Percentiles rank a stretch among this genome's conserved stretches.
These are phyloP conservation scores for Stenotaenia linearis DNA, from an alignment of 2,888 invertebrate species.

Conservation along the genomic window DNA sequence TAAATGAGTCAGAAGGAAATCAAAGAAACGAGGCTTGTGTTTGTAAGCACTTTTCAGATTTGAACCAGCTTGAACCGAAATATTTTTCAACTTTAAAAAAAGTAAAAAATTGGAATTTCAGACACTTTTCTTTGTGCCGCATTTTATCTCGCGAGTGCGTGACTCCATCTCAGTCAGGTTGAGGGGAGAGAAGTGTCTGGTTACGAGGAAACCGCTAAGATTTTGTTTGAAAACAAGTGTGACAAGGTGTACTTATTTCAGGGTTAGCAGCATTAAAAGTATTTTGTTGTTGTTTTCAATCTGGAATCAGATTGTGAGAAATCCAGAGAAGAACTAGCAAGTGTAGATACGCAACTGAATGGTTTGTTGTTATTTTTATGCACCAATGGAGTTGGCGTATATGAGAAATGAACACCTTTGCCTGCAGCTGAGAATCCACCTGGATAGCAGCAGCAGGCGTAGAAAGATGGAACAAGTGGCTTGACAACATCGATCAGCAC, in stretches of 20 bases:
- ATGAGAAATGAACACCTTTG: neutral
- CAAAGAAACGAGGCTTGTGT: neutral
- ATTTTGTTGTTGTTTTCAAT: neutral
- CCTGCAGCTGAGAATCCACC: constrained; percentile 1
- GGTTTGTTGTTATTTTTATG: neutral
- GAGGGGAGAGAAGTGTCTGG: neutral
- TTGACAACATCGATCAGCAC: constrained; percentile 32
- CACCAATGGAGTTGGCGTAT: constrained; percentile 2
- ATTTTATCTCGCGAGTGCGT: too few species aligned
- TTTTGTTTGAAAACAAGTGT: neutral
- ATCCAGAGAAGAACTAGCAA: neutral
- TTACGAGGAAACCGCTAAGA: neutral
- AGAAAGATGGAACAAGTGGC: constrained; percentile 28
- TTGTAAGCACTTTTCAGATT: neutral
- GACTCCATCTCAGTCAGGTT: neutral
- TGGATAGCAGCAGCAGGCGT: constrained; percentile 21
- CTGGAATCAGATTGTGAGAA: neutral
- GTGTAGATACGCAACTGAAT: neutral
- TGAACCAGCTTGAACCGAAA: neutral
- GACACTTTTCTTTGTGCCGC: neutral
- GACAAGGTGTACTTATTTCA: neutral
- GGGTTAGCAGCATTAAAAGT: neutral
- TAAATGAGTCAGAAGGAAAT: neutral
- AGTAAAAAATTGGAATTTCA: neutral
- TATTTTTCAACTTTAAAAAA: neutral